These are phyloP conservation scores for Eudyptes chrysolophus DNA, from an alignment of 2,113 vertebrate genomes.

Conservation along the genomic window DNA sequence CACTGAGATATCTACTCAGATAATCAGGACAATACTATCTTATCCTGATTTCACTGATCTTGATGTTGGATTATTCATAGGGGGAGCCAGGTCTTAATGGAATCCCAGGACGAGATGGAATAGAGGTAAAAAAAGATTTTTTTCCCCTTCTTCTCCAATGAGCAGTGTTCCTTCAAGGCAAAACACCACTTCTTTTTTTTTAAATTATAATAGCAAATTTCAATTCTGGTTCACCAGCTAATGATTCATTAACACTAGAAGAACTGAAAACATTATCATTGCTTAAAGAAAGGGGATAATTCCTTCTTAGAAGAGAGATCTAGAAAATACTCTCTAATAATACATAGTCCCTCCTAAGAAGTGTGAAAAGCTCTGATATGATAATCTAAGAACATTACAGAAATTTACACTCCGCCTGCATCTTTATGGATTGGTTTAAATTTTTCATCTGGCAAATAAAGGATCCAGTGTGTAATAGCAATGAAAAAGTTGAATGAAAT, in stretches of 20 bases:
- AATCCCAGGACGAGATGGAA: slow-evolving; percentile 82
- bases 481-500: neutral
- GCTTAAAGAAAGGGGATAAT: neutral
- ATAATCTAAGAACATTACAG: neutral
- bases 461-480: neutral
- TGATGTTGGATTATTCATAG: slow-evolving; percentile 62
- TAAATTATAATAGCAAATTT: neutral
- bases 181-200: neutral
- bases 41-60: neutral
- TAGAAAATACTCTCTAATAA: neutral
- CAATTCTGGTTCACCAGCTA: neutral
- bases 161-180: neutral
- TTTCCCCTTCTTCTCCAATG: neutral
- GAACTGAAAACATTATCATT: neutral
- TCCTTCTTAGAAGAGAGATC: neutral
- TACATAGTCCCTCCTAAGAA: neutral
- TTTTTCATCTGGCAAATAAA: neutral
- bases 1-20: neutral
- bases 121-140: slow-evolving; percentile 74
- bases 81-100: slow-evolving; percentile 86
- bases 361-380: neutral
- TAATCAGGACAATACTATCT: neutral
- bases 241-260: neutral
- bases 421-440: neutral
- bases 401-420: neutral